Percentiles rank a stretch among this genome's conserved stretches.
Conservation (phyloP, 2,113 vertebrate species). For the Syngnathus typhle region DNA sequence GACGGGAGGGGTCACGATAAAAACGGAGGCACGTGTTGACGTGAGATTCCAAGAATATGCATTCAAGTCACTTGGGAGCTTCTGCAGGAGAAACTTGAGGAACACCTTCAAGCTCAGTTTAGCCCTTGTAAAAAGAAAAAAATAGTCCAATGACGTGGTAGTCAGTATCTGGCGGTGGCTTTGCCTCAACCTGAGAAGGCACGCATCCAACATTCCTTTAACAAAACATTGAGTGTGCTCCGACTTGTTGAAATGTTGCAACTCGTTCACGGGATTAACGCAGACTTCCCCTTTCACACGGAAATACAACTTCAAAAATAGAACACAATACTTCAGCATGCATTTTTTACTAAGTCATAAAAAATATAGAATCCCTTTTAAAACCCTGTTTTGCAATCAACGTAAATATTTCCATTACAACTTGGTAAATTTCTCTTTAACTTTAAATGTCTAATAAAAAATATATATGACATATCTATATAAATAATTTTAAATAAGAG, state of each 20-base stretch:
- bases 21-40: not conserved
- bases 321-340: not conserved
- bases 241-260: not conserved
- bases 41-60: not conserved
- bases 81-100: not conserved
- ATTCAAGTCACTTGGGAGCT: not conserved
- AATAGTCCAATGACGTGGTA: not conserved
- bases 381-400: not conserved
- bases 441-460: not conserved
- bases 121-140: not conserved
- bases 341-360: not conserved
- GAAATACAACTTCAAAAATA: not conserved
- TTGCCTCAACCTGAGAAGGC: constrained; percentile 20
- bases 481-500: constrained; percentile 1
- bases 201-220: constrained; percentile 23
- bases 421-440: not conserved
- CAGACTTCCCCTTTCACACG: not conserved
- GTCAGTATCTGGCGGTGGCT: too few species aligned
- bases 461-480: constrained; percentile 18
- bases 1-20: not conserved
- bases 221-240: constrained; percentile 13
- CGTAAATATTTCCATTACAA: not conserved
- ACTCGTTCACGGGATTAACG: not conserved
- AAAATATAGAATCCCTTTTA: not conserved
- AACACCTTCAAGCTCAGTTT: not conserved